Percentiles rank a stretch among this genome's conserved stretches.
These are phyloP conservation scores for Trissolcus brochymenae DNA, from an alignment of 2,888 invertebrate genomes.

Conservation along the genomic window DNA sequence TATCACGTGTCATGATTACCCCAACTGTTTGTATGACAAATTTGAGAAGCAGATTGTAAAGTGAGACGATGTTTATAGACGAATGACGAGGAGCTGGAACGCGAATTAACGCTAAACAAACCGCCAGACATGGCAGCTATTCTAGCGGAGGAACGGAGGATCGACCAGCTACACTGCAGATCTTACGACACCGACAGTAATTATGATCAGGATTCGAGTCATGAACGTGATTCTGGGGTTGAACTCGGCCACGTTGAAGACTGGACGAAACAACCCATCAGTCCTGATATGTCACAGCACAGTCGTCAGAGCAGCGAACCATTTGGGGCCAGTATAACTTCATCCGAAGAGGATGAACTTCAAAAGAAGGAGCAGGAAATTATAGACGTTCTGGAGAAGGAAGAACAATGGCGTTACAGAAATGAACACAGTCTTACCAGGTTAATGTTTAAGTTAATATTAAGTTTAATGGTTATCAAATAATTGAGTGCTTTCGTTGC, in stretches of 20 bases:
- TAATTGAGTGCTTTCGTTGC: not conserved
- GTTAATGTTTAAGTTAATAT: constrained; percentile 66
- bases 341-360: constrained; percentile 87
- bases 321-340: constrained; percentile 84
- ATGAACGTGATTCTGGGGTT: constrained; percentile 85
- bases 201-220: constrained; percentile 76
- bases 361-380: constrained; percentile 82
- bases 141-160: constrained; percentile 87
- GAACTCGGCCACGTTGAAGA: constrained; percentile 80
- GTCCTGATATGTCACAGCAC: constrained; percentile 79
- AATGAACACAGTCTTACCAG: constrained; percentile 66
- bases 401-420: constrained; percentile 80
- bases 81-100: constrained; percentile 83
- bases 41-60: constrained; percentile 1
- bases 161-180: constrained; percentile 86
- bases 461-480: not conserved
- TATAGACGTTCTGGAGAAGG: constrained; percentile 81
- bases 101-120: constrained; percentile 83
- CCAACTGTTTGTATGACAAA: not conserved
- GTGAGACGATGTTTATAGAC: constrained; percentile 69
- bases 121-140: constrained; percentile 89
- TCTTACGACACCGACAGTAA: constrained; percentile 84
- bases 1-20: too few species aligned
- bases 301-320: constrained; percentile 90
- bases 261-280: constrained; percentile 74